These are phyloP conservation scores for Drosophila insularis DNA, from an alignment of 1,140 invertebrate species.

Conservation along the genomic window DNA sequence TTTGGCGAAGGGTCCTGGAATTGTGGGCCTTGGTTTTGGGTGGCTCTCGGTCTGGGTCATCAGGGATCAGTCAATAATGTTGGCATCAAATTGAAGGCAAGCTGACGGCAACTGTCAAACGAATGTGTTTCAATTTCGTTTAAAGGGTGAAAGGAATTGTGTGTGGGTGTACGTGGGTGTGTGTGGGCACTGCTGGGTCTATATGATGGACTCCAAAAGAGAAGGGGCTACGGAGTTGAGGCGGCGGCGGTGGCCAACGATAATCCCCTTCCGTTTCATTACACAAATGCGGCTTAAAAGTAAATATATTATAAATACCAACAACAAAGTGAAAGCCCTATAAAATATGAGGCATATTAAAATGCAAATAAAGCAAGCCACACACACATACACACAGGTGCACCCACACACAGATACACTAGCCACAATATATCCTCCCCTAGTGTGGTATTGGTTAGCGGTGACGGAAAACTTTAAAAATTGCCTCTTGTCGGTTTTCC, in stretches of 20 bases:
- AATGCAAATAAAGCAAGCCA: conserved; percentile 49
- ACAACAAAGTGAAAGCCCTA: conserved; percentile 46
- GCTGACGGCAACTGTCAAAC: conserved; percentile 67
- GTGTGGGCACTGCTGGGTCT: neutral
- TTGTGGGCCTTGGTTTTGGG: neutral
- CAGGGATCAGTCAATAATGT: conserved; percentile 74
- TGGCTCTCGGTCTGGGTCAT: conserved; percentile 27
- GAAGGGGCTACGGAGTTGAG: neutral
- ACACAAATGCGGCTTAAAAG: conserved; percentile 71
- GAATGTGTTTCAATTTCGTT: conserved; percentile 67
- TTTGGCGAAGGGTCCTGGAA: neutral
- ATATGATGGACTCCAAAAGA: neutral
- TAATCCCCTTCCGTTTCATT: conserved; percentile 71
- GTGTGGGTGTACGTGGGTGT: neutral
- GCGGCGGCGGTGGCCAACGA: conserved; percentile 41
- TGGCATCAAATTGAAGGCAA: conserved; percentile 71
- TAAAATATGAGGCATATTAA: conserved; percentile 53
- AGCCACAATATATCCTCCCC: conserved; percentile 11
- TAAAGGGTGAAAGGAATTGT: conserved; percentile 20
- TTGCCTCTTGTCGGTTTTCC: conserved; percentile 4
- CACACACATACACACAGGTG: neutral
- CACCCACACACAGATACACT: conserved; percentile 9
- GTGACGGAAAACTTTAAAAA: conserved; percentile 2
- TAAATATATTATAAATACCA: conserved; percentile 48
- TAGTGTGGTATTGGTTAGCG: conserved; percentile 1